Evolutionary conservation across 2,888 invertebrate genomes (phyloP), one percentile per base, ranked within the genome.

Genomic region (Archaeoteleia sp.): DNA sequence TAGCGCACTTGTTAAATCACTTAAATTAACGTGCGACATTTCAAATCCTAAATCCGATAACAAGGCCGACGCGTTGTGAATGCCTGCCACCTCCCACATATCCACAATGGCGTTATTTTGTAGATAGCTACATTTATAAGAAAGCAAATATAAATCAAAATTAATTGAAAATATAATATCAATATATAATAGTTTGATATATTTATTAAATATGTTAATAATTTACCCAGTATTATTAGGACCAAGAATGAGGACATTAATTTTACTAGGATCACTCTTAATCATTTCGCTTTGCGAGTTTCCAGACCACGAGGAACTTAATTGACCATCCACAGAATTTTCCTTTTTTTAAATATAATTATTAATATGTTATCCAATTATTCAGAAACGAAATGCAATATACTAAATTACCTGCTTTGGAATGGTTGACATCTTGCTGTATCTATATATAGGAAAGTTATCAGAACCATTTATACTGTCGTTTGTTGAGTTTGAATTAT

Each of bases 81-180:
- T 90, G 39, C 91, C 91, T 5, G 91, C 90, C 53, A 88, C 87
- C 83, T 92, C 92, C 92, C 93, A 93, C 79, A 92, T 88, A 73
- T 93, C 92, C 30, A 90, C 86, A 34, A 93, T 87, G 10, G 87
- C 73, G 14, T 74, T 76, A 35, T 71, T 77, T 35, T 67, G 69
- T 7, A 77, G 71, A 54, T 66, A 73, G n/a, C 76, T 77, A n/a
- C n/a, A 9, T 25, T 51, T 1, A 25, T 43, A 37, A 40, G n/a
- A n/a, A n/a, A n/a, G n/a, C n/a, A n/a, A n/a, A n/a, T n/a, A n/a
- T n/a, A 1, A 30, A 34, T 12, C 4, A 49, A 20, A 4, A 55
- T 39, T 17, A 25, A 27, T 32, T 51, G 0, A n/a, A 27, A 32
- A 54, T 66, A 32, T 42, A 20, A 32, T 62, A 48, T 8, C 61